phyloP scores from a whole-genome alignment of 2,888 invertebrate genomes.

The Nephrocerus scutellatus region DNA sequence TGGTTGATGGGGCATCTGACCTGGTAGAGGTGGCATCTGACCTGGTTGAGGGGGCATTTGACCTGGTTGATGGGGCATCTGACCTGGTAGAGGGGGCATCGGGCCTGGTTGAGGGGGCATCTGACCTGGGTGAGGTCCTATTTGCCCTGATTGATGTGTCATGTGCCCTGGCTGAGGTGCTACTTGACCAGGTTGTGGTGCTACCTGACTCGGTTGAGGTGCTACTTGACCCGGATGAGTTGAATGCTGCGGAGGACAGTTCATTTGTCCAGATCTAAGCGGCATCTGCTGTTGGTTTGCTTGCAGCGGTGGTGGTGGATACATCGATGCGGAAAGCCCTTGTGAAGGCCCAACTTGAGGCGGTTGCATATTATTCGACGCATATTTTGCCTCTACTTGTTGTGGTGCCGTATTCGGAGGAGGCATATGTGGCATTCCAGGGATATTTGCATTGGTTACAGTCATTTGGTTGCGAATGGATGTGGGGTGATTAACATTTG shows the following conservation, averaged over 20 bases:
- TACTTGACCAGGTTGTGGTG: slow-evolving; percentile 22
- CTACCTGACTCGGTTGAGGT: slow-evolving; percentile 2
- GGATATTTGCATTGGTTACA: slow-evolving; percentile 35
- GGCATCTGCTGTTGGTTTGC: slow-evolving; percentile 20
- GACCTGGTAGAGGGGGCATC: slow-evolving; percentile 9
- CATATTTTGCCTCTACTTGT: slow-evolving; percentile 17
- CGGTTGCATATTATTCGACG: too few species aligned
- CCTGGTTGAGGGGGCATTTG: slow-evolving; percentile 12
- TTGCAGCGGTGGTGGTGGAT: slow-evolving; percentile 13
- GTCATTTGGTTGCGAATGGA: slow-evolving; percentile 38
- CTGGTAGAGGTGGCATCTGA: slow-evolving; percentile 26
- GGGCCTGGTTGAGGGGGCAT: slow-evolving; percentile 14
- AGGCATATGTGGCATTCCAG: slow-evolving; percentile 44
- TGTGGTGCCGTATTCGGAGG: slow-evolving; percentile 30
- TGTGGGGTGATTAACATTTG: slow-evolving; percentile 28
- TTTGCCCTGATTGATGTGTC: too few species aligned
- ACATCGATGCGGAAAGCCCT: slow-evolving; percentile 15
- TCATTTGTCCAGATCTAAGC: slow-evolving; percentile 21
- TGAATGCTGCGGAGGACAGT: slow-evolving; percentile 1
- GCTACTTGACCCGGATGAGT: slow-evolving; percentile 4
- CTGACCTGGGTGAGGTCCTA: slow-evolving; percentile 6
- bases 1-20: slow-evolving; percentile 25
- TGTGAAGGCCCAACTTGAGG: slow-evolving; percentile 12
- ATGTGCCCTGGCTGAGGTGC: slow-evolving; percentile 17
- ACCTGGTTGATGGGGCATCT: slow-evolving; percentile 1